phyloP scores from a whole-genome alignment of 2,113 vertebrate species.

The Platycercus adscitus region DNA sequence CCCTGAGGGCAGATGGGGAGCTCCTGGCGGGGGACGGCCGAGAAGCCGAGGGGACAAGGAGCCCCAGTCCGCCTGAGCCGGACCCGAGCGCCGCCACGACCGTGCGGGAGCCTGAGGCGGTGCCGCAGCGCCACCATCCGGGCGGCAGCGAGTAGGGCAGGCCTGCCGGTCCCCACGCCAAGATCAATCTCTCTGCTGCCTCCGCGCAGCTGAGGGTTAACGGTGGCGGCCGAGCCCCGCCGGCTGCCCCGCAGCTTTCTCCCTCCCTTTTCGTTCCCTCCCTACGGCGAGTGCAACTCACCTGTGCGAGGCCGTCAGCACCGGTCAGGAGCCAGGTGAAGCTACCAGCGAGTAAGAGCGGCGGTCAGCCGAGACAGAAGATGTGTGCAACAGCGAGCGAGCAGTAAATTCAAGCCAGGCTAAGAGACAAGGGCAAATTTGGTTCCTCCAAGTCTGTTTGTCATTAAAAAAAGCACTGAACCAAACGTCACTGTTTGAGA shows the following conservation, averaged over 20 bases:
- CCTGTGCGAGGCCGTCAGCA: accelerated
- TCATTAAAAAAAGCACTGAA: neutral
- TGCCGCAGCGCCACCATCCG: conserved; percentile 71
- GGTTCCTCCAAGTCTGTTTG: neutral
- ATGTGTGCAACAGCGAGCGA: accelerated
- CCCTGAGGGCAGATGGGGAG: neutral
- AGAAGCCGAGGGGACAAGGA: neutral
- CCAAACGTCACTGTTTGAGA: neutral
- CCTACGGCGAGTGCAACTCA: neutral
- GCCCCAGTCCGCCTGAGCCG: neutral
- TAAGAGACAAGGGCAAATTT: no score
- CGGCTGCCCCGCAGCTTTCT: neutral
- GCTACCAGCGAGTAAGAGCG: accelerated
- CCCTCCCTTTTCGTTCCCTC: no score
- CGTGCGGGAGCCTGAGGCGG: neutral
- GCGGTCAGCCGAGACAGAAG: accelerated
- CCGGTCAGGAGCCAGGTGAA: neutral
- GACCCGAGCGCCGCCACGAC: no score
- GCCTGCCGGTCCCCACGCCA: neutral
- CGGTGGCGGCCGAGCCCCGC: neutral
- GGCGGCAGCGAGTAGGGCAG: neutral
- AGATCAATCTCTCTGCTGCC: neutral
- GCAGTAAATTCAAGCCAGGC: neutral
- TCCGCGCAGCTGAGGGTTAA: neutral
- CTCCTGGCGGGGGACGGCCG: no score